Base-by-base conservation (phyloP, 1,140 invertebrate genomes). In the Drosophila chauvacae region DNA sequence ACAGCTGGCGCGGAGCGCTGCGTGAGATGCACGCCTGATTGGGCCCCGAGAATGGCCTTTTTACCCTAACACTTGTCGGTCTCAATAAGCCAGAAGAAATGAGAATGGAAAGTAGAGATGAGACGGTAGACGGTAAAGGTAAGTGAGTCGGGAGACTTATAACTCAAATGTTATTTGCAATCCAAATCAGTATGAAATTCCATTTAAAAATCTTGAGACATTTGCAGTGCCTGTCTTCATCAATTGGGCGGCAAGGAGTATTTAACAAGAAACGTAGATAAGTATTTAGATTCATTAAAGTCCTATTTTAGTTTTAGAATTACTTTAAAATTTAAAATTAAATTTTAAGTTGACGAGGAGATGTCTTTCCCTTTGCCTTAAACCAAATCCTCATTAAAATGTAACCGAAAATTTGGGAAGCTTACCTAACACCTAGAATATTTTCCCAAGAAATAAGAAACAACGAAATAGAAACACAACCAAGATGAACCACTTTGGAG, bases 21-120 rank as follows among this genome's bases (percentile, higher is more conserved):
- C 42, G 73, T 69, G 56, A 69, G 74, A 33, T 51, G 45, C 37
- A 77, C 74, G 73, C 48, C 64, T 50, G 74, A 69, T 77, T 77
- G 56, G 16, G 11, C 37, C 3, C 23, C 18, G 37, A 9, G 41
- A 63, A 35, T 55, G 58, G 71, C 48, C 56, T 30, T 41, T 72
- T 61, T 53, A 33, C 44, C 39, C 28, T 33, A 53, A 55, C 48
- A 48, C 20, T 45, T 45, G 45, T 33, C 65, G 5, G 23, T 57
- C 71, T 64, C 37, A 74, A 75, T 51, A 23, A 26, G 23, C 30
- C 6, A 13, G 9, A 1, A 35, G 35, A 37, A 51, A 33, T 13
- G 11, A 5, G 30, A 33, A 30, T 28, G 3, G 4, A 26, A 16
- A 16, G 20, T 9, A 26, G 18, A 28, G 23, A 10, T 11, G 39